A percentile compares a stretch with the other conserved stretches of the same genome.
phyloP scores from a whole-genome alignment of 2,797 vertebrate genomes.

The Oceanodroma leucorhoa region DNA sequence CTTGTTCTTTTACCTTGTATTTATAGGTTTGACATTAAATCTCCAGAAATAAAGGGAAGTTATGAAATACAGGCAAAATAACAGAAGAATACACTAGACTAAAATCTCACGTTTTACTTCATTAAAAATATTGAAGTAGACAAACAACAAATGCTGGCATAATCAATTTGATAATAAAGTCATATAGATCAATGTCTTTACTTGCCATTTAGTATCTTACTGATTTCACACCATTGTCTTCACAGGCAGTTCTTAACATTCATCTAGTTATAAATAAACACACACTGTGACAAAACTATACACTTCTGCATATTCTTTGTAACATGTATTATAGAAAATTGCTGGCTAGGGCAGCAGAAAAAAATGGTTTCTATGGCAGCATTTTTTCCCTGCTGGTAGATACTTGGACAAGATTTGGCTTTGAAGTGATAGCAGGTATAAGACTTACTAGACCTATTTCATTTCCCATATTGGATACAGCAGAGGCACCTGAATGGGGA shows the following conservation, averaged over 20 bases:
- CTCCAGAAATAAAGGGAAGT: not conserved
- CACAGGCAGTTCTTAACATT: not conserved
- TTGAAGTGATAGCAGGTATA: not conserved
- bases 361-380: not conserved
- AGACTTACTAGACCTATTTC: not conserved
- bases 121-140: not conserved
- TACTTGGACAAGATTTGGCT: not conserved
- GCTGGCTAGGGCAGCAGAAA: not conserved
- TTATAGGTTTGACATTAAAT: not conserved
- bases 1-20: not conserved
- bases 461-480: not conserved
- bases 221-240: not conserved
- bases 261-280: not conserved
- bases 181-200: not conserved
- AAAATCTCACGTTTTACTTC: not conserved
- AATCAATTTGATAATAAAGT: not conserved
- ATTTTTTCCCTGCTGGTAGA: not conserved
- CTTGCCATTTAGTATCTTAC: not conserved
- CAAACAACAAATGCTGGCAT: not conserved
- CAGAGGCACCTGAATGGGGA: not conserved
- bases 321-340: not conserved
- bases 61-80: not conserved
- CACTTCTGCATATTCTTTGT: not conserved
- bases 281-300: not conserved
- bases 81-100: not conserved